A percentile compares a stretch with the other conserved stretches of the same genome.
Conservation (phyloP, 2,797 vertebrate species). For the Antennarius maculatus region DNA sequence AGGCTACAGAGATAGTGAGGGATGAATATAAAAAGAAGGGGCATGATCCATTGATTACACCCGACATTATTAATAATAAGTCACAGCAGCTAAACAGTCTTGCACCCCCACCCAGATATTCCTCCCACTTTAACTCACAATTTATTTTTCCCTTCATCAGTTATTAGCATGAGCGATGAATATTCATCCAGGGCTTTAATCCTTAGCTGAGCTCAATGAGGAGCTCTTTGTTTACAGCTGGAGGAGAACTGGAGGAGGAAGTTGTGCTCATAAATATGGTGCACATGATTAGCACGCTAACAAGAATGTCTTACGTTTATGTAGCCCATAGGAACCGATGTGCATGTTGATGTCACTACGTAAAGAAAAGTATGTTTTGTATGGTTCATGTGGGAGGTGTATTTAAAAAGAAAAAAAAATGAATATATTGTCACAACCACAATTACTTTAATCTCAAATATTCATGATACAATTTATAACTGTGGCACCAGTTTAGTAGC, state of each 20-base stretch:
- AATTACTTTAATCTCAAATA: too few relatives aligned
- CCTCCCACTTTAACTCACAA: conserved; percentile 7
- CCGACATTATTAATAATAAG: conserved; percentile 57
- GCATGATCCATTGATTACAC: conserved; percentile 49
- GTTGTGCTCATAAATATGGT: conserved; percentile 49
- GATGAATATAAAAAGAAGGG: conserved; percentile 57
- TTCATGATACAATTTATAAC: too few relatives aligned
- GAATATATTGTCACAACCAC: too few relatives aligned
- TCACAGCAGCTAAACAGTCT: conserved; percentile 23
- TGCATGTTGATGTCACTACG: not conserved
- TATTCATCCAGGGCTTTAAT: conserved; percentile 69
- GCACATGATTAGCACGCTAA: conserved; percentile 32
- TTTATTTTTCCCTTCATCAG: conserved; percentile 9
- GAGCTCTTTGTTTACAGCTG: conserved; percentile 45
- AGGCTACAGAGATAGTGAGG: conserved; percentile 36
- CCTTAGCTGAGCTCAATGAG: conserved; percentile 61
- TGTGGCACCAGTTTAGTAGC: too few relatives aligned
- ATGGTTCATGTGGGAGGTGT: too few relatives aligned
- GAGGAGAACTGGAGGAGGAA: conserved; percentile 38
- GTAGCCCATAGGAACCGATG: not conserved
- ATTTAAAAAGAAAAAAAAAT: too few relatives aligned
- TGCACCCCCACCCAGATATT: conserved; percentile 24
- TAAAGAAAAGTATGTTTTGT: too few relatives aligned
- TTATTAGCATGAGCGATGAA: conserved; percentile 59
- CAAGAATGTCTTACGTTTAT: not conserved